Conservation (phyloP, 2,888 invertebrate species). For the Camptogramma bilineatum region DNA sequence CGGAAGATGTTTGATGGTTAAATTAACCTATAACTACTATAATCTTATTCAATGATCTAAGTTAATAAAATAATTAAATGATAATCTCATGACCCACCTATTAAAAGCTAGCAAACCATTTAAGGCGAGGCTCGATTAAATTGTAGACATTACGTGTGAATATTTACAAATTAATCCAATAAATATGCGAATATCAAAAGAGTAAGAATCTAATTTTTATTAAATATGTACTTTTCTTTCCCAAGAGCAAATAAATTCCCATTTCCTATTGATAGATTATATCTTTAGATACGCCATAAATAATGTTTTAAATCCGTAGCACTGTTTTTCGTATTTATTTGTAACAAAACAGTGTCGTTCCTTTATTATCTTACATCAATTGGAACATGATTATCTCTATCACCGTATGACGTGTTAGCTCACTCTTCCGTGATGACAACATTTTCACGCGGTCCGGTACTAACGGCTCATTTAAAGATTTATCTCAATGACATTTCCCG, state of each 20-base stretch:
- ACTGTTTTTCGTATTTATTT: no score
- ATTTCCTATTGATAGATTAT: no score
- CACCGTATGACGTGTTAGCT: no score
- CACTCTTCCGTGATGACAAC: no score
- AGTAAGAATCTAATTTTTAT: slow-evolving; percentile 24
- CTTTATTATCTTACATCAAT: no score
- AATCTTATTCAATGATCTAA: not conserved
- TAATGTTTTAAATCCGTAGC: no score
- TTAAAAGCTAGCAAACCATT: slow-evolving; percentile 1
- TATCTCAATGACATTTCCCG: not conserved
- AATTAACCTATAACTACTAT: no score
- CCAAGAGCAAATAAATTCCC: slow-evolving; percentile 8
- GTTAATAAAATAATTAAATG: not conserved
- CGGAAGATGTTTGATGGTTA: no score
- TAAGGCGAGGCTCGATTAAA: slow-evolving; percentile 22
- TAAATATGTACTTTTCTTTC: slow-evolving; percentile 31
- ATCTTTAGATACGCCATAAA: no score
- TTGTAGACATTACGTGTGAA: slow-evolving; percentile 19
- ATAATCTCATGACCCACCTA: not conserved
- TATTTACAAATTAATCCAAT: slow-evolving; percentile 25
- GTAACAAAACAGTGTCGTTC: not conserved
- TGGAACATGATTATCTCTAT: no score
- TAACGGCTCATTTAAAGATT: not conserved
- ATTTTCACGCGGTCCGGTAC: no score
- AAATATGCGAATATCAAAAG: slow-evolving; percentile 23